Evolutionary conservation across 2,797 vertebrate species (phyloP).

Genomic region (Mustela erminea): DNA sequence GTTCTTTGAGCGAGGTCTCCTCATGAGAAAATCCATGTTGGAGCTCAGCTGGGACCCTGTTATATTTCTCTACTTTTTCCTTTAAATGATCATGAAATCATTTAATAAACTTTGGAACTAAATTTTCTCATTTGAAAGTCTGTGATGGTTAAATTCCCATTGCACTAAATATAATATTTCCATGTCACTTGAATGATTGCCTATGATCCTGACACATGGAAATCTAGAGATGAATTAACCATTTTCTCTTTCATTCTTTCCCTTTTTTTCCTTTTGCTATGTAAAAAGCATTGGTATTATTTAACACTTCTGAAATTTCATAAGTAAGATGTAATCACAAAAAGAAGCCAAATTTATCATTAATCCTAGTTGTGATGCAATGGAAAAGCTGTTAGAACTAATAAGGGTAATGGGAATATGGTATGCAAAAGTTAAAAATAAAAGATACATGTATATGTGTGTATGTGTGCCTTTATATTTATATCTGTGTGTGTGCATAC

Average conservation of each 20-base stretch:
- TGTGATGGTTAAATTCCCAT: background rate
- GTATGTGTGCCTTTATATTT: background rate
- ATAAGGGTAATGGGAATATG: background rate
- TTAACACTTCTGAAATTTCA: background rate
- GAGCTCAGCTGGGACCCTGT: no score
- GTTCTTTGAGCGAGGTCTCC: background rate
- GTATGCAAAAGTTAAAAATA: background rate
- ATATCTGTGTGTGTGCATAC: background rate
- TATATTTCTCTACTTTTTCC: background rate
- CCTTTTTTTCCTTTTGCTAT: background rate
- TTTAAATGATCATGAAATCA: background rate
- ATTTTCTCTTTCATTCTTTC: background rate
- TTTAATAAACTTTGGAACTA: background rate
- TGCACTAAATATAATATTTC: background rate
- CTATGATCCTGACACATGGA: background rate
- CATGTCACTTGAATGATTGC: background rate
- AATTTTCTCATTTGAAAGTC: background rate
- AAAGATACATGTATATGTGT: background rate
- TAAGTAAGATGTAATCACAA: background rate
- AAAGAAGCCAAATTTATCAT: background rate
- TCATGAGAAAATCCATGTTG: background rate
- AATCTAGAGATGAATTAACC: background rate
- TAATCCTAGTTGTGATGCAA: background rate
- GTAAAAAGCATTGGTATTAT: background rate
- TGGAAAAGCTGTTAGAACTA: background rate